These are phyloP conservation scores for Sialis fuliginosa DNA, from an alignment of 2,888 invertebrate species.

Conservation along the genomic window DNA sequence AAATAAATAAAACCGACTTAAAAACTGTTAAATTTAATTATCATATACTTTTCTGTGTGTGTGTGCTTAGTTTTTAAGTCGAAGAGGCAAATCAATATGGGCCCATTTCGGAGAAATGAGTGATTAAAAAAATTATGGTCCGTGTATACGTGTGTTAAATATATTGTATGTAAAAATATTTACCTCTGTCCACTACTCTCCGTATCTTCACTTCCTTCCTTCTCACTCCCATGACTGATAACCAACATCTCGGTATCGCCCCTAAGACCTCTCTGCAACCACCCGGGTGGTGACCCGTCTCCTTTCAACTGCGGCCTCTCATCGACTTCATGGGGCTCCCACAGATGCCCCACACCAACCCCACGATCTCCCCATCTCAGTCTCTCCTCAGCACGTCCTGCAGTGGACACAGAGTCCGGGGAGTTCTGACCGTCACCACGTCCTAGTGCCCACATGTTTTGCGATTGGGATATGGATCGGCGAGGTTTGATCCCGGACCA, in stretches of 20 bases:
- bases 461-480: constrained; percentile 15
- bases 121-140: too few species aligned
- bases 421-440: constrained; percentile 10
- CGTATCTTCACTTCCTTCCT: constrained; percentile 18
- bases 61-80: too few species aligned
- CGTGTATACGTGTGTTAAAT: too few species aligned
- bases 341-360: constrained; percentile 45
- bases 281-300: constrained; percentile 25
- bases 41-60: too few species aligned
- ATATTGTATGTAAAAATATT: background rate
- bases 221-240: constrained; percentile 25
- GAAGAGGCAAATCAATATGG: too few species aligned
- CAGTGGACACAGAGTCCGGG: constrained; percentile 23
- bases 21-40: too few species aligned
- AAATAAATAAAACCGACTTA: too few species aligned
- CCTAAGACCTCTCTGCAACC: constrained; percentile 33
- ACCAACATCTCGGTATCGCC: constrained; percentile 25
- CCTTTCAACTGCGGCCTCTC: constrained; percentile 7
- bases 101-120: too few species aligned
- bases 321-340: constrained; percentile 34
- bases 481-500: constrained; percentile 20
- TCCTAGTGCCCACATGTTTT: constrained; percentile 2
- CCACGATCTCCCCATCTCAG: constrained; percentile 59
- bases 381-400: constrained; percentile 35
- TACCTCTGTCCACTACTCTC: constrained; percentile 11